Base-by-base conservation (phyloP, 1,140 invertebrate genomes). In the Penaeus chinensis region DNA sequence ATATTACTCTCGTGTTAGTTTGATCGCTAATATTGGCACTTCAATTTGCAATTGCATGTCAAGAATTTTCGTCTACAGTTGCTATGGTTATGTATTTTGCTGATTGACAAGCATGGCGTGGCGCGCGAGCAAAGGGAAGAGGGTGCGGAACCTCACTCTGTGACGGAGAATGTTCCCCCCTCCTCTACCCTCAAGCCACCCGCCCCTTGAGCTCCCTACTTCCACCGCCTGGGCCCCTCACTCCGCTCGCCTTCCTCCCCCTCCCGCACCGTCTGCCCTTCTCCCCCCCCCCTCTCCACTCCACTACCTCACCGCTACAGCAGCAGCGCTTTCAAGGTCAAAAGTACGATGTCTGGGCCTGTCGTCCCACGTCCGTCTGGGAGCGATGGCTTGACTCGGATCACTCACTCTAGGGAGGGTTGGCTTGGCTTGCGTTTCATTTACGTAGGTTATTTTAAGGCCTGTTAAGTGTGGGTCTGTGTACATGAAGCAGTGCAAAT, bases 281-380 rank as follows among this genome's bases (percentile, higher is more conserved):
- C 76, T 13, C 54, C 54, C 54, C 11, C 16, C 76, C 62, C 60
- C 32, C 62, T 24, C 81, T 61, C 84, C 37, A 61, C 80, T n/a
- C 84, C 27, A 60, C 77, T n/a, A 47, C 54, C 27, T 61, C 88
- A 66, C 69, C 83, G 47, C 47, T 71, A 69, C 82, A 76, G 82
- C 82, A 69, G 62, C 85, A 69, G 85, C 61, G 85, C 78, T 89
- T 86, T 89, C 89, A 89, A 89, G 89, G 89, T 89, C 89, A 89
- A 86, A 89, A 89, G 89, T 89, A 86, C 89, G 85, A 82, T 79
- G 83, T 85, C 84, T 89, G 88, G 78, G 65, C 60, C 32, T 54
- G 42, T 24, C n/a, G 84, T 82, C 54, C 60, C 76, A 20, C 76
- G 65, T 78, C 71, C 82, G 85, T 87, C 78, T 87, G 74, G 78